Conservation (phyloP, 2,797 vertebrate genomes). For the Tachyglossus aculeatus region DNA sequence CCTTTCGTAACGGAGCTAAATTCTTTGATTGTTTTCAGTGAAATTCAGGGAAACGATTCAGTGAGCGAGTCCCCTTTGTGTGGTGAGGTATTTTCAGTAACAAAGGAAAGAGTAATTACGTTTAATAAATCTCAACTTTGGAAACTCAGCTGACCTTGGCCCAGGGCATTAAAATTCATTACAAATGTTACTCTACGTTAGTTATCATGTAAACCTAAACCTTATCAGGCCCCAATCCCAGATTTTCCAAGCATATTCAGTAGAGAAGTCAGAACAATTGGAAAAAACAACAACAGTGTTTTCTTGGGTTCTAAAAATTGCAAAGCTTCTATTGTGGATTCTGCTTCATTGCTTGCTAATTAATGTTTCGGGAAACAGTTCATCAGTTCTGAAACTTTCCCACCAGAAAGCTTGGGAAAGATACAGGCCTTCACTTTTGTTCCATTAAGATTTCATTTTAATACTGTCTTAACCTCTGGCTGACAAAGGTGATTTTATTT, state of each 20-base stretch:
- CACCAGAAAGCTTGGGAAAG: slow-evolving; percentile 60
- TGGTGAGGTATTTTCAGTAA: background rate
- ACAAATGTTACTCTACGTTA: no score
- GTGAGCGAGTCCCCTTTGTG: background rate
- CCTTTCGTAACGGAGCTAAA: background rate
- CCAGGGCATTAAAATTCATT: no score
- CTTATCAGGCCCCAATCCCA: no score
- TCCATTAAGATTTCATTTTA: slow-evolving; percentile 67
- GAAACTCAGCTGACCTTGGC: background rate
- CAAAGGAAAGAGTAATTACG: background rate
- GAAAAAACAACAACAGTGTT: background rate
- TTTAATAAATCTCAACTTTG: background rate
- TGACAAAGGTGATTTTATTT: slow-evolving; percentile 55
- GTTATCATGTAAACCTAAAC: no score
- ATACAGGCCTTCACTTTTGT: slow-evolving; percentile 58
- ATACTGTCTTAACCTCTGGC: slow-evolving; percentile 35
- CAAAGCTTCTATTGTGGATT: slow-evolving; percentile 35
- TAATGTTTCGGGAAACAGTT: slow-evolving; percentile 44
- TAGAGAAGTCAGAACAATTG: slow-evolving; percentile 1
- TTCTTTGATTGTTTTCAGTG: slow-evolving; percentile 13
- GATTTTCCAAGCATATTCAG: background rate
- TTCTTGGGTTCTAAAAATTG: background rate
- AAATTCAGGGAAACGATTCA: background rate
- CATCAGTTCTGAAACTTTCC: slow-evolving; percentile 50
- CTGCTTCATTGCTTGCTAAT: slow-evolving; percentile 46